Evolutionary conservation across 2,888 invertebrate genomes (phyloP).

Genomic region (Melanostoma scalare): DNA sequence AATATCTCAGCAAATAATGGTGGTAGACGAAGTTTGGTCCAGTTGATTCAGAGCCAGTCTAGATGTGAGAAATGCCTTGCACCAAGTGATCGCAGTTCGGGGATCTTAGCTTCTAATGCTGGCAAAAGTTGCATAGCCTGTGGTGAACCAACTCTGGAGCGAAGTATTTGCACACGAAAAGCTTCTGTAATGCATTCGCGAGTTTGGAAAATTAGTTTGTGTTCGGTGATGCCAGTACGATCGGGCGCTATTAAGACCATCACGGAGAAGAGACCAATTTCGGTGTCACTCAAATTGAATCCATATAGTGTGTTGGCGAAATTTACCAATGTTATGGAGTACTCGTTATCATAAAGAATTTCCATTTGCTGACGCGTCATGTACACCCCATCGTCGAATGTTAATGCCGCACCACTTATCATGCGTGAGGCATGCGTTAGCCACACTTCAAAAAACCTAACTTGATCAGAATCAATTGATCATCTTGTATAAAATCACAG

Average conservation of each 20-base stretch:
- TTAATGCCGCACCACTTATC: slow-evolving; percentile 89
- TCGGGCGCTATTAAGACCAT: slow-evolving; percentile 92
- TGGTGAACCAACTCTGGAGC: slow-evolving; percentile 80
- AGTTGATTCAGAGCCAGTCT: slow-evolving; percentile 95
- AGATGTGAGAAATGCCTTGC: slow-evolving; percentile 91
- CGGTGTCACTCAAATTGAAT: slow-evolving; percentile 92
- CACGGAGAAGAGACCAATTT: slow-evolving; percentile 94
- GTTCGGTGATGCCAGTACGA: slow-evolving; percentile 90
- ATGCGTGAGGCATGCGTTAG: slow-evolving; percentile 92
- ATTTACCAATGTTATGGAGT: slow-evolving; percentile 91
- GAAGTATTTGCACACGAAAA: slow-evolving; percentile 89
- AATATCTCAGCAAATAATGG: slow-evolving; percentile 98
- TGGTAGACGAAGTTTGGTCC: slow-evolving; percentile 92
- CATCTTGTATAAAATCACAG: slow-evolving; percentile 94
- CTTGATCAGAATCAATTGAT: slow-evolving; percentile 98
- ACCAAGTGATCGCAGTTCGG: slow-evolving; percentile 91
- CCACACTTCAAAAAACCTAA: slow-evolving; percentile 99
- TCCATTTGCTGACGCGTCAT: slow-evolving; percentile 92
- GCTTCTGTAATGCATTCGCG: slow-evolving; percentile 93
- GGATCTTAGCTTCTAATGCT: slow-evolving; percentile 85
- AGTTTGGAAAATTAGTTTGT: slow-evolving; percentile 89
- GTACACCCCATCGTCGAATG: slow-evolving; percentile 94
- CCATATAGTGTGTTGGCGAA: slow-evolving; percentile 90
- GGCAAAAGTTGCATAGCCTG: slow-evolving; percentile 82
- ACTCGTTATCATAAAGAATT: slow-evolving; percentile 92